Conservation (phyloP, 1,140 invertebrate genomes). For the Nasonia vitripennis region DNA sequence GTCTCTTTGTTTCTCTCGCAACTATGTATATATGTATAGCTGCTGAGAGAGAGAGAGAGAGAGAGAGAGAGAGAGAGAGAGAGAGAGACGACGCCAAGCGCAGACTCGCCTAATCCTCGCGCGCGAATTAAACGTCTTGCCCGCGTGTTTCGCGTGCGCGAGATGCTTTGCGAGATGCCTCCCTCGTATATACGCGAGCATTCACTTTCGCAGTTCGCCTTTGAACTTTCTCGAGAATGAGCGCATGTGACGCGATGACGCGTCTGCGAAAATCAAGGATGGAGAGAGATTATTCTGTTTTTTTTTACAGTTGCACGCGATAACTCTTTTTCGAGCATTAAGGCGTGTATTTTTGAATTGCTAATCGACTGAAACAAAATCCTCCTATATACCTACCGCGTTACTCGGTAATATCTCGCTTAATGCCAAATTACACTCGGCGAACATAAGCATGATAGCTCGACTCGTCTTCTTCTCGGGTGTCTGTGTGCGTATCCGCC, state of each 20-base stretch:
- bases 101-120: background rate
- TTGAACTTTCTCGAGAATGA: background rate
- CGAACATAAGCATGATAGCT: background rate
- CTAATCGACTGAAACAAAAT: background rate
- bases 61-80: too few species aligned
- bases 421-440: background rate
- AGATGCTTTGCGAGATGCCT: background rate
- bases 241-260: too few species aligned
- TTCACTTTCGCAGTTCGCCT: background rate
- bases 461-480: background rate
- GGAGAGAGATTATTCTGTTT: too few species aligned
- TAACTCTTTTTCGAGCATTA: too few species aligned
- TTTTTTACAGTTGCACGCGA: too few species aligned
- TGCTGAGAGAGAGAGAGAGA: too few species aligned
- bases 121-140: background rate
- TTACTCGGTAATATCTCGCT: background rate
- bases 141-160: background rate
- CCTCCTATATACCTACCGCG: background rate
- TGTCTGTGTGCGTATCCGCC: background rate
- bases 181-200: background rate
- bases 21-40: too few species aligned
- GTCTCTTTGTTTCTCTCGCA: constrained; percentile 18
- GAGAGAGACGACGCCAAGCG: background rate
- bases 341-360: too few species aligned
- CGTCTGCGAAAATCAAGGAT: too few species aligned